phyloP scores from a whole-genome alignment of 2,797 vertebrate species.

The Dallia pectoralis region DNA sequence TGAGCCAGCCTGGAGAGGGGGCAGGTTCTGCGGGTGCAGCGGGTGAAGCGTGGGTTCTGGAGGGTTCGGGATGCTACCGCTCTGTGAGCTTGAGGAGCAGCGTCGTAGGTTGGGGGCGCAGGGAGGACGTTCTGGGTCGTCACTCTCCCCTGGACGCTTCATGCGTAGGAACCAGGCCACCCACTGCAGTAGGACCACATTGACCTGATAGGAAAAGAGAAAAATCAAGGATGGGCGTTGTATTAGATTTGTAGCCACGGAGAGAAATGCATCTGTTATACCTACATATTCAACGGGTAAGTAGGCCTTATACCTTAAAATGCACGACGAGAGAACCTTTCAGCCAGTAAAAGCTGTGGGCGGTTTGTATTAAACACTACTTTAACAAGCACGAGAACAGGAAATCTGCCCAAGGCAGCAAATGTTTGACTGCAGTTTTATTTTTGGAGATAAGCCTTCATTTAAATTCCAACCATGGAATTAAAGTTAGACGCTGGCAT shows the following conservation, averaged over 20 bases:
- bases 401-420: background rate
- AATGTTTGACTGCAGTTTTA: background rate
- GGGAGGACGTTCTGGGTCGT: slow-evolving; percentile 69
- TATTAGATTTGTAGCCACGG: background rate
- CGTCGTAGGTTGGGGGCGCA: slow-evolving; percentile 77
- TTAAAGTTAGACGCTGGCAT: background rate
- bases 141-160: slow-evolving; percentile 77
- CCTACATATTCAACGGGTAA: background rate
- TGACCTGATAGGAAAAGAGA: slow-evolving; percentile 57
- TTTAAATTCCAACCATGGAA: slow-evolving; percentile 1
- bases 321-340: background rate
- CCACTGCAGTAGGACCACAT: slow-evolving; percentile 78
- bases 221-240: background rate
- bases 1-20: slow-evolving; percentile 61
- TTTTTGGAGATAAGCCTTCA: background rate
- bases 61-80: slow-evolving; percentile 70
- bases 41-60: slow-evolving; percentile 62
- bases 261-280: background rate
- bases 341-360: background rate
- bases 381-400: background rate
- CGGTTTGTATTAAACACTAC: background rate
- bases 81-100: slow-evolving; percentile 78
- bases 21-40: slow-evolving; percentile 72
- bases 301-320: background rate
- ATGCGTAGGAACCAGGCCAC: slow-evolving; percentile 80